A percentile compares a stretch with the other conserved stretches of the same genome.
phyloP scores from a whole-genome alignment of 2,888 invertebrate genomes.

The Tetragnatha montana region DNA sequence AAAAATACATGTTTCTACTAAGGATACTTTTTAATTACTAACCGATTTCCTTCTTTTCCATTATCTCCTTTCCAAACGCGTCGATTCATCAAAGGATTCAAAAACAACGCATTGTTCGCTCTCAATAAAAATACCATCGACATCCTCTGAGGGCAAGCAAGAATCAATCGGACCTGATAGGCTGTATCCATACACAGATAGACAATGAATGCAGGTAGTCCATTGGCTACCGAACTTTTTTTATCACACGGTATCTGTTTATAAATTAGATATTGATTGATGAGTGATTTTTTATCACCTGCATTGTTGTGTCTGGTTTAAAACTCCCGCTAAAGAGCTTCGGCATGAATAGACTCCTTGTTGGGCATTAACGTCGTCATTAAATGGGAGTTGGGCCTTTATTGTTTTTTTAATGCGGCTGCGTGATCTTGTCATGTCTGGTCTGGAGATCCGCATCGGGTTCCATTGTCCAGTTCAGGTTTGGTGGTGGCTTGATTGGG shows the following conservation, averaged over 20 bases:
- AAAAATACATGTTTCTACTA: too few species aligned
- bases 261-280: background rate
- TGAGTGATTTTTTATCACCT: background rate
- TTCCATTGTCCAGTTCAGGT: constrained; percentile 6
- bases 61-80: too few species aligned
- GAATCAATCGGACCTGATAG: too few species aligned
- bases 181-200: background rate
- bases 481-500: constrained; percentile 2
- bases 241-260: background rate
- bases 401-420: background rate
- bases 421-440: constrained; percentile 20
- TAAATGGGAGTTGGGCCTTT: background rate
- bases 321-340: background rate
- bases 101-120: too few species aligned
- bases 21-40: too few species aligned
- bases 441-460: background rate
- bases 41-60: too few species aligned
- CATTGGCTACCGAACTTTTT: background rate
- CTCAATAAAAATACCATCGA: too few species aligned
- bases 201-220: background rate
- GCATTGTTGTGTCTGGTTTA: background rate
- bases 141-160: too few species aligned
- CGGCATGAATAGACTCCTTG: background rate
- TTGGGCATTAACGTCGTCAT: background rate
- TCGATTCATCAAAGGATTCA: too few species aligned